Conservation (phyloP, 2,113 vertebrate genomes). For the Phodopus roborovskii region DNA sequence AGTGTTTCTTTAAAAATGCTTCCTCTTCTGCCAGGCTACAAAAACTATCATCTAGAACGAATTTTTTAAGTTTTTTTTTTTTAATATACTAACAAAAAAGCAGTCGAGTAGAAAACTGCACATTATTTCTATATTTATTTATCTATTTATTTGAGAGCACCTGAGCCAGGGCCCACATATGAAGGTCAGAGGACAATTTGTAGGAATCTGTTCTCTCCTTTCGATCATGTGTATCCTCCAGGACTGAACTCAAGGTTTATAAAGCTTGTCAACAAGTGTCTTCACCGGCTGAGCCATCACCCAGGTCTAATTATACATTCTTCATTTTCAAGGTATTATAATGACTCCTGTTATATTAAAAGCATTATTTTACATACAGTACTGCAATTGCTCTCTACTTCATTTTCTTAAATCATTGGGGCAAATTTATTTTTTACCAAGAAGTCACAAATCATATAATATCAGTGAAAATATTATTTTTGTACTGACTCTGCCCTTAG, state of each 20-base stretch:
- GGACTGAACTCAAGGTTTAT: not conserved
- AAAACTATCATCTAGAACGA: not conserved
- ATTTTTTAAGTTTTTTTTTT: not conserved
- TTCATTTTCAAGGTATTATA: conserved; percentile 25
- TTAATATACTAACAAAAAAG: not conserved
- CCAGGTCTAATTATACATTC: not conserved
- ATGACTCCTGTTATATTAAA: conserved; percentile 5
- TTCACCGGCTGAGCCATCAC: not conserved
- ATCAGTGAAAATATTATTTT: conserved; percentile 16
- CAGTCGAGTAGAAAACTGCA: not conserved
- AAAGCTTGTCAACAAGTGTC: not conserved
- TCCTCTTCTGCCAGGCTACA: not conserved
- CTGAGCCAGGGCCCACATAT: not conserved
- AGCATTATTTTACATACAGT: conserved; percentile 3
- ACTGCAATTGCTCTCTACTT: not conserved
- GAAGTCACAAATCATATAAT: not conserved
- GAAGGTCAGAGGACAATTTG: too few relatives aligned
- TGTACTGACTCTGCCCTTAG: not conserved
- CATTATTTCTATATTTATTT: not conserved
- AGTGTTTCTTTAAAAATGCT: not conserved
- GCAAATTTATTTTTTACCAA: conserved; percentile 14
- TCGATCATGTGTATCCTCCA: too few relatives aligned
- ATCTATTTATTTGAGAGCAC: not conserved
- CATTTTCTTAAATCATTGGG: not conserved
- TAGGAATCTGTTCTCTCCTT: not conserved